Conservation (phyloP, 2,888 invertebrate genomes). For the Sialis fuliginosa region DNA sequence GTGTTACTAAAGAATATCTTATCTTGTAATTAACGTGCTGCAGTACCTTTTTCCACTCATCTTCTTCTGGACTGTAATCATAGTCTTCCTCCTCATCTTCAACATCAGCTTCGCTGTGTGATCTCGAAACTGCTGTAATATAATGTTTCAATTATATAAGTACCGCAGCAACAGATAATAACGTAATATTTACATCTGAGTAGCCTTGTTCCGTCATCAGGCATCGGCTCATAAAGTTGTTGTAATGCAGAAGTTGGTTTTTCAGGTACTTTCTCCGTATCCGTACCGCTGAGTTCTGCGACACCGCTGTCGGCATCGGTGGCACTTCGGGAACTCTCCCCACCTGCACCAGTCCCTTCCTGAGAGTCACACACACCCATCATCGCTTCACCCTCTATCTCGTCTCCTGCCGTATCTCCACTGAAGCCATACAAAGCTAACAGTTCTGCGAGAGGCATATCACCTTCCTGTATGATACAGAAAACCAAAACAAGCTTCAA, state of each 20-base stretch:
- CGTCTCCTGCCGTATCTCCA: slow-evolving; percentile 22
- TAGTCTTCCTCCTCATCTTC: slow-evolving; percentile 59
- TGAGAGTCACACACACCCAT: slow-evolving; percentile 3
- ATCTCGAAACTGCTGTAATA: slow-evolving; percentile 42
- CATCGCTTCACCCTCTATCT: slow-evolving; percentile 8
- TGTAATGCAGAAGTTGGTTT: slow-evolving; percentile 30
- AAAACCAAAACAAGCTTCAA: no score
- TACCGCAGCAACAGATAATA: not conserved
- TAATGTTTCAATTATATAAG: not conserved
- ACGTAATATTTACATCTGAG: slow-evolving; percentile 26
- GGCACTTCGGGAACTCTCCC: slow-evolving; percentile 6
- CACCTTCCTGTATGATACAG: slow-evolving; percentile 47
- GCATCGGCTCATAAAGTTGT: slow-evolving; percentile 32
- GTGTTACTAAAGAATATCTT: no score
- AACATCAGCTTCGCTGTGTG: slow-evolving; percentile 42
- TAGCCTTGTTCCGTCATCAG: slow-evolving; percentile 28
- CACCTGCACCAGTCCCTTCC: slow-evolving; percentile 5
- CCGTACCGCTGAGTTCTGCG: slow-evolving; percentile 14
- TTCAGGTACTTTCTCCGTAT: slow-evolving; percentile 1
- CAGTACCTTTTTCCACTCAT: slow-evolving; percentile 62
- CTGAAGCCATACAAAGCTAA: slow-evolving; percentile 70
- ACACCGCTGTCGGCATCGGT: slow-evolving; percentile 9
- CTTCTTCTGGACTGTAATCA: slow-evolving; percentile 69
- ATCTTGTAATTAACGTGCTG: no score
- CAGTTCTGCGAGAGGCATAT: slow-evolving; percentile 90